Conservation (phyloP, 2,797 vertebrate species). For the Halcyon chelicuti region DNA sequence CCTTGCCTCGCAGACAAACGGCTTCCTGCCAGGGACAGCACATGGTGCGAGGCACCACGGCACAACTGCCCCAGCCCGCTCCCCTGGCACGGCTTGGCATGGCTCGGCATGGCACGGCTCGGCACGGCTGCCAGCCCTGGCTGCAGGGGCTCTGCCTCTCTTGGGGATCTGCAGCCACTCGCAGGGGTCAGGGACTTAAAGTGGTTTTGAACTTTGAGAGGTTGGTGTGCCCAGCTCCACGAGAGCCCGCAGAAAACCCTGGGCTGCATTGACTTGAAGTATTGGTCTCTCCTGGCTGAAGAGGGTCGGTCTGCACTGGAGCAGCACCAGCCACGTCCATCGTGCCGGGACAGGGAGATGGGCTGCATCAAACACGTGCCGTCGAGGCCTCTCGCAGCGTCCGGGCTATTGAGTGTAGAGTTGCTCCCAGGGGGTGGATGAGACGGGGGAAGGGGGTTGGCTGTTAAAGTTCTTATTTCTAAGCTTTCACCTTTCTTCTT, state of each 20-base stretch:
- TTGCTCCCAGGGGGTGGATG: accelerated
- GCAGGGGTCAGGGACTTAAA: accelerated
- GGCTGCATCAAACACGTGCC: accelerated
- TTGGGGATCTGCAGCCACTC: not conserved
- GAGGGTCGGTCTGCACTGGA: not conserved
- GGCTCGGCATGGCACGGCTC: accelerated
- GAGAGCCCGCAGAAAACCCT: not conserved
- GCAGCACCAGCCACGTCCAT: accelerated
- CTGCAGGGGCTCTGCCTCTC: not conserved
- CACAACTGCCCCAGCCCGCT: not conserved
- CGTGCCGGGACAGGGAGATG: accelerated
- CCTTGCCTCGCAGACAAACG: slow-evolving; percentile 43
- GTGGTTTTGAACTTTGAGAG: not conserved
- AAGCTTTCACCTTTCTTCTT: not conserved
- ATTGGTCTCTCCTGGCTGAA: not conserved
- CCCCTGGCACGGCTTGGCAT: accelerated
- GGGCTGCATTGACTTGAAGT: not conserved
- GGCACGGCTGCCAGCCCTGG: not conserved
- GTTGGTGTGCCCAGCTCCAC: not conserved
- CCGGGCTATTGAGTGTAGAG: not conserved
- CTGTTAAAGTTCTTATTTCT: not conserved
- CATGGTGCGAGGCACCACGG: not conserved
- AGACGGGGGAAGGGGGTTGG: not conserved
- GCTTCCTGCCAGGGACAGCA: slow-evolving; percentile 63
- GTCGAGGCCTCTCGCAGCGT: accelerated